Conservation (phyloP, 2,888 invertebrate species). For the Pammene aurita region DNA sequence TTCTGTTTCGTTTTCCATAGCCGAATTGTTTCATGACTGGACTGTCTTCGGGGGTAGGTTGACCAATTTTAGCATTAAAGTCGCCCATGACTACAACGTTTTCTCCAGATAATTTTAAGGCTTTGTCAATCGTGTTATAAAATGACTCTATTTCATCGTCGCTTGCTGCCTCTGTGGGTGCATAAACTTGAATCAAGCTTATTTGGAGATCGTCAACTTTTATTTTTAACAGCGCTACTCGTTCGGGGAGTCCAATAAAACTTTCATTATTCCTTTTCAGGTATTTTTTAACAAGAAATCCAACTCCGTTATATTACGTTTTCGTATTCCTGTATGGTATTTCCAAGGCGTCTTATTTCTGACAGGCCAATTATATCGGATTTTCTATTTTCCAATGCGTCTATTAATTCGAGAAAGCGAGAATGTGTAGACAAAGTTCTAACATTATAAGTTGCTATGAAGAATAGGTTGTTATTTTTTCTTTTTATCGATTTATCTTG, state of each 20-base stretch:
- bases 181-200: neutral
- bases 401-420: conserved; percentile 31
- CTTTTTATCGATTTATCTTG: too few relatives aligned
- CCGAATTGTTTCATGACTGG: neutral
- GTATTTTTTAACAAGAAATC: neutral
- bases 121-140: neutral
- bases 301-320: conserved; percentile 28
- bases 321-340: conserved; percentile 40
- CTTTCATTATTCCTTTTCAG: neutral
- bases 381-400: conserved; percentile 37
- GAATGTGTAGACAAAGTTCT: conserved; percentile 5
- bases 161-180: neutral
- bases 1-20: neutral
- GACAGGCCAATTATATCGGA: conserved; percentile 41
- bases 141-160: neutral
- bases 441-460: too few relatives aligned
- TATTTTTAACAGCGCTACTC: neutral
- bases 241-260: neutral
- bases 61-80: too few relatives aligned
- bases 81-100: neutral
- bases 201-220: neutral
- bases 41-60: neutral
- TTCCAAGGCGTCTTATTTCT: conserved; percentile 37
- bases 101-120: neutral
- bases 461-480: too few relatives aligned